These are phyloP conservation scores for Tubiluchus corallicola DNA, from an alignment of 2,888 invertebrate species.

Conservation along the genomic window DNA sequence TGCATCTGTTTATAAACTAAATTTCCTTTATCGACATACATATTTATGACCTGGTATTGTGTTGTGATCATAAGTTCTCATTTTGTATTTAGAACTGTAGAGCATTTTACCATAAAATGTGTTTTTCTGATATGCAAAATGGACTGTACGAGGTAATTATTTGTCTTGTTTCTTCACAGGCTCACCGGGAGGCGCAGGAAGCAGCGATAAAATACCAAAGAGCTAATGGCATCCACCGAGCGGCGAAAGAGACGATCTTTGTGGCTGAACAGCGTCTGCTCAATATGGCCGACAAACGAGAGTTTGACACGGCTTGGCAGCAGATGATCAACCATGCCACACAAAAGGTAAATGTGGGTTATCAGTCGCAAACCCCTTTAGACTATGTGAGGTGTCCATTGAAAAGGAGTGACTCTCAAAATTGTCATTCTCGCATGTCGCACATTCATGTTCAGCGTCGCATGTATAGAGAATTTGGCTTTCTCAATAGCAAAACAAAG, in stretches of 20 bases:
- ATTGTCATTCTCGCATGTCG: no score
- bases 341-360: conserved; percentile 61
- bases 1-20: no score
- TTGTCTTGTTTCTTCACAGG: conserved; percentile 24
- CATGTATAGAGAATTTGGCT: no score
- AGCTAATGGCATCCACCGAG: conserved; percentile 73
- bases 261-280: conserved; percentile 67
- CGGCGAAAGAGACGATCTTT: conserved; percentile 80
- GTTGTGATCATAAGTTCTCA: no score
- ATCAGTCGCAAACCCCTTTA: no score
- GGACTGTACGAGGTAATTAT: not conserved
- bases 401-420: no score
- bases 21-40: no score
- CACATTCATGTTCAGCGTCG: no score
- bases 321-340: conserved; percentile 92
- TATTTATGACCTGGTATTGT: no score
- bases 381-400: no score
- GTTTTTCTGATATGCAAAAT: not conserved
- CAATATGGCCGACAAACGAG: conserved; percentile 44
- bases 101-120: not conserved
- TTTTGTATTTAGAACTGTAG: no score
- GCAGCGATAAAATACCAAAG: conserved; percentile 76
- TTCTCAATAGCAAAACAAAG: no score
- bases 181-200: conserved; percentile 67
- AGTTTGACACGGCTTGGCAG: conserved; percentile 91